Evolutionary conservation across 2,113 vertebrate species (phyloP).

Genomic region (Notarius quadriscutis): DNA sequence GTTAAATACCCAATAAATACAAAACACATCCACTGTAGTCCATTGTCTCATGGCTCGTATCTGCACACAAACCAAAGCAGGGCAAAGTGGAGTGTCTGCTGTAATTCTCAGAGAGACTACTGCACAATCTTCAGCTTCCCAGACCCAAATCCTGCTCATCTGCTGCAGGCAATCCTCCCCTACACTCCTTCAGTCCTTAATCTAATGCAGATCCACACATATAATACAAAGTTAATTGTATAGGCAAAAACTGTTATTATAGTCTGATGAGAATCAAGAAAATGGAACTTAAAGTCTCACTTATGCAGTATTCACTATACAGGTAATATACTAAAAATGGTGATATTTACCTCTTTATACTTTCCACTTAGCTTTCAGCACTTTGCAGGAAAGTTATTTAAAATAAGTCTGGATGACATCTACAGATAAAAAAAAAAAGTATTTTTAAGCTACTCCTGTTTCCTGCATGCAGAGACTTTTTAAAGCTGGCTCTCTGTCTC

Average conservation of each 20-base stretch:
- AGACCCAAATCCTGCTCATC: conserved; percentile 73
- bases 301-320: background rate
- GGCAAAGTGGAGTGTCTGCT: conserved; percentile 59
- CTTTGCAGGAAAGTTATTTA: conserved; percentile 12
- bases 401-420: background rate
- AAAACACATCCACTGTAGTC: background rate
- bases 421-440: background rate
- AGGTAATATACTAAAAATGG: background rate
- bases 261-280: background rate
- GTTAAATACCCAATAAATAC: background rate
- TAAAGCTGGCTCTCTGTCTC: conserved; percentile 3
- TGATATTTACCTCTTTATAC: background rate
- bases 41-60: conserved; percentile 8
- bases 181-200: conserved; percentile 53
- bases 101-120: conserved; percentile 72
- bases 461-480: background rate
- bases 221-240: background rate
- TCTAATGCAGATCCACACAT: background rate
- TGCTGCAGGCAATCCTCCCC: conserved; percentile 59
- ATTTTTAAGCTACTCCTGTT: background rate
- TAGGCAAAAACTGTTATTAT: background rate
- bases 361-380: background rate
- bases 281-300: background rate
- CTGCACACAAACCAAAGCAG: conserved; percentile 48
- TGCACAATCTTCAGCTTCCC: conserved; percentile 65